A percentile compares a stretch with the other conserved stretches of the same genome.
Evolutionary conservation across 2,888 invertebrate genomes (phyloP).

Genomic region (Ecdyonurus torrentis): DNA sequence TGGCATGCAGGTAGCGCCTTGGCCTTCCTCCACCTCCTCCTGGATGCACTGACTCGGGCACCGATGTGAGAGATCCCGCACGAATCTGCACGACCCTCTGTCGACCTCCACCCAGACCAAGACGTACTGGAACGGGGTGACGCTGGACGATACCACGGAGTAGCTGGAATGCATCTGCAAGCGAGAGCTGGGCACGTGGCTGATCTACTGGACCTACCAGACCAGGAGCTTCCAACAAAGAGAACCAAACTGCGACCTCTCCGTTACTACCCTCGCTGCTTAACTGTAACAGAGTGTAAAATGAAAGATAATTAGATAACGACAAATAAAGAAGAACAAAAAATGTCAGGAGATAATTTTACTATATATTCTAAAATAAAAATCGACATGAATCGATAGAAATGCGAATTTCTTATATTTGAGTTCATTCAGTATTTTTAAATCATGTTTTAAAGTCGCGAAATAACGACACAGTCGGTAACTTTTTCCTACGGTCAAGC

Average conservation of each 20-base stretch:
- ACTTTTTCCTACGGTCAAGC: background rate
- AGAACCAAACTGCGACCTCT: conserved; percentile 19
- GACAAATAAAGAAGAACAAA: too few relatives aligned
- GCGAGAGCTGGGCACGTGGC: conserved; percentile 12
- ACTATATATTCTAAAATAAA: too few relatives aligned
- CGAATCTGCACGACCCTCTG: conserved; percentile 21
- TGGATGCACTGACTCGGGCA: conserved; percentile 20
- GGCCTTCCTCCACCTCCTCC: conserved; percentile 15
- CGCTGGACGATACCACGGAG: conserved; percentile 20
- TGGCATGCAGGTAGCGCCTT: conserved; percentile 18
- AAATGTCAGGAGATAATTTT: too few relatives aligned
- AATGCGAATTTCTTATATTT: too few relatives aligned
- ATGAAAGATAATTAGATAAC: too few relatives aligned
- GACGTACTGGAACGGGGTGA: conserved; percentile 19
- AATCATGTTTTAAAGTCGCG: too few relatives aligned
- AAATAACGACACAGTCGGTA: too few relatives aligned
- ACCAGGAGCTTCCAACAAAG: conserved; percentile 21
- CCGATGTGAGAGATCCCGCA: conserved; percentile 20
- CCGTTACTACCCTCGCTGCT: conserved; percentile 3
- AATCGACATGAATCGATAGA: too few relatives aligned
- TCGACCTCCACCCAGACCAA: conserved; percentile 18
- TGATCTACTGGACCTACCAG: conserved; percentile 15
- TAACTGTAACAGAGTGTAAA: background rate
- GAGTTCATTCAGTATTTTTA: too few relatives aligned
- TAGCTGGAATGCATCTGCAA: conserved; percentile 21